Conservation (phyloP, 2,888 invertebrate genomes). For the Himalopsyche tibetana region DNA sequence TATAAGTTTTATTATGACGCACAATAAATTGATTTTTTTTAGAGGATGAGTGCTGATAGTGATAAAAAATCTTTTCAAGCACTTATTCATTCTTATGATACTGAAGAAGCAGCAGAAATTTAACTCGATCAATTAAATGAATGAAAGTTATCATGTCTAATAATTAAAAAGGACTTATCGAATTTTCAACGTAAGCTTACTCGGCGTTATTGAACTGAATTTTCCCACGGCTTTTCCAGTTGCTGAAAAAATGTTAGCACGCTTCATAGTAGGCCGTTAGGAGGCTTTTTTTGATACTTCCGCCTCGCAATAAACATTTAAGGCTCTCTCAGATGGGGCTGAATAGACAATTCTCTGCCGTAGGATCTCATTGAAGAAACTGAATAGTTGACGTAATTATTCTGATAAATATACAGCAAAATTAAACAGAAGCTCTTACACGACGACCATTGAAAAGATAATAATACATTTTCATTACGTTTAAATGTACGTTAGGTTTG, state of each 20-base stretch:
- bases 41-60: too few relatives aligned
- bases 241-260: slow-evolving; percentile 16
- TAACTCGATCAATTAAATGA: neutral
- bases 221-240: neutral
- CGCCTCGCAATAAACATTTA: slow-evolving; percentile 30
- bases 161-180: slow-evolving; percentile 3
- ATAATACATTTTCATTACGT: too few relatives aligned
- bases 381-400: slow-evolving; percentile 6
- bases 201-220: neutral
- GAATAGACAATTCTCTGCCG: neutral
- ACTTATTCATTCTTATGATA: too few relatives aligned
- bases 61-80: too few relatives aligned
- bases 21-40: too few relatives aligned
- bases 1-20: too few relatives aligned
- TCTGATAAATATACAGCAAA: neutral
- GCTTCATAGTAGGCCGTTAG: slow-evolving; percentile 8
- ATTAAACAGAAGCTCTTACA: too few relatives aligned
- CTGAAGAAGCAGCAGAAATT: neutral
- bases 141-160: neutral
- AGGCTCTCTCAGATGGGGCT: slow-evolving; percentile 11
- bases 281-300: slow-evolving; percentile 25
- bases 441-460: too few relatives aligned
- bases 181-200: neutral
- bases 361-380: neutral
- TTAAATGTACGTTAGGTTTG: too few relatives aligned